Evolutionary conservation across 2,888 invertebrate genomes (phyloP).

Genomic region (Aphidius colemani): DNA sequence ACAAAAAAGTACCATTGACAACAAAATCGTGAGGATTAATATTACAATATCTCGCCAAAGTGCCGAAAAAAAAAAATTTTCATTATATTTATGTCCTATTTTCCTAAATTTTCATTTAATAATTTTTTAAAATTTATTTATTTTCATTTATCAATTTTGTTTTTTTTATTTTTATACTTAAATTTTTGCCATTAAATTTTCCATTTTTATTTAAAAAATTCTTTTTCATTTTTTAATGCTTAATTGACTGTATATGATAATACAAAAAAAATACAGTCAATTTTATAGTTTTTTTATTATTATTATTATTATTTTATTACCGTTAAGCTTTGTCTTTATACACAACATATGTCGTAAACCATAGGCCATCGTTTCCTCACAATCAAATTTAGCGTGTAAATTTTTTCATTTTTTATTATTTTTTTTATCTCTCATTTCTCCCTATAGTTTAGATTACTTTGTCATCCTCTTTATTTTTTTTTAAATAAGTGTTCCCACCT

Average conservation of each 20-base stretch:
- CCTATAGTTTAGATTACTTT: slow-evolving; percentile 30
- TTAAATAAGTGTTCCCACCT: slow-evolving; percentile 15
- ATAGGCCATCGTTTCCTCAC: slow-evolving; percentile 53
- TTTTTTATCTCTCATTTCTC: slow-evolving; percentile 33
- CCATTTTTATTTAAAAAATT: slow-evolving; percentile 24
- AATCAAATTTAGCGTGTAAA: slow-evolving; percentile 55
- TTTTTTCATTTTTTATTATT: slow-evolving; percentile 41
- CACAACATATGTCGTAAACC: slow-evolving; percentile 44
- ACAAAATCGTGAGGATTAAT: slow-evolving; percentile 35
- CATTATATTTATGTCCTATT: too few species aligned
- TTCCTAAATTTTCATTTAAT: slow-evolving; percentile 13
- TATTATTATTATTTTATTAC: slow-evolving; percentile 22
- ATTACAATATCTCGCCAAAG: too few species aligned
- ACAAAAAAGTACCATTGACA: slow-evolving; percentile 54
- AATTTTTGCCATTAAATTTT: slow-evolving; percentile 29
- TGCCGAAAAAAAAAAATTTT: too few species aligned
- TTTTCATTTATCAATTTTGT: slow-evolving; percentile 5
- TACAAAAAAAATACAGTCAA: slow-evolving; percentile 27
- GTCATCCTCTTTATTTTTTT: slow-evolving; percentile 9
- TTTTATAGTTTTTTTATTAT: slow-evolving; percentile 25
- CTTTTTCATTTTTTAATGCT: slow-evolving; percentile 18
- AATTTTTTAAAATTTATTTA: slow-evolving; percentile 31
- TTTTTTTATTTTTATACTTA: slow-evolving; percentile 18
- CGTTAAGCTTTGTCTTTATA: slow-evolving; percentile 29
- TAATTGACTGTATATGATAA: slow-evolving; percentile 2